Conservation (phyloP, 1,140 invertebrate species). For the Anastrepha ludens region DNA sequence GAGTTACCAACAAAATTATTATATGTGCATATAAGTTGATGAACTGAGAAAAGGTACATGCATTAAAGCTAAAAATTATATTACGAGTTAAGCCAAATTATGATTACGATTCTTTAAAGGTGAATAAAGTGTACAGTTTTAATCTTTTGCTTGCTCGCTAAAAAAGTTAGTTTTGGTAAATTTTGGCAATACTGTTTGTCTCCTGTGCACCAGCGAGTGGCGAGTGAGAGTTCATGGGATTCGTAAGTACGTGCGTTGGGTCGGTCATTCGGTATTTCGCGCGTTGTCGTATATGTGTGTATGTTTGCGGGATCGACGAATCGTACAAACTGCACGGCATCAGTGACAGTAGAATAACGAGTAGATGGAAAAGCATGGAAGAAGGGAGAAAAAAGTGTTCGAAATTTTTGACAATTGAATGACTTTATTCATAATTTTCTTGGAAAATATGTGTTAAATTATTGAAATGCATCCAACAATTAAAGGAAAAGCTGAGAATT, state of each 20-base stretch:
- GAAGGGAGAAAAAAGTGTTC: conserved; percentile 41
- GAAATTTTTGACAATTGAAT: conserved; percentile 17
- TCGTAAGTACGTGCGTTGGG: not conserved
- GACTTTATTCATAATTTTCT: not conserved
- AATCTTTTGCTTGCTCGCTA: not conserved
- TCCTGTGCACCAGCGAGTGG: not conserved
- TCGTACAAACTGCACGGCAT: conserved; percentile 53
- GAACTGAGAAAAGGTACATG: not conserved
- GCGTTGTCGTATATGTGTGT: not conserved
- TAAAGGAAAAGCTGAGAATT: not conserved
- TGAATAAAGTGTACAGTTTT: not conserved
- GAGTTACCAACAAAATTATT: not conserved
- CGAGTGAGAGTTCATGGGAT: conserved; percentile 30
- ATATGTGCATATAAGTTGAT: not conserved
- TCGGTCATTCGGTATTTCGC: conserved; percentile 8
- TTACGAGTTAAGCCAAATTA: not conserved
- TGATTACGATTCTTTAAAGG: no score
- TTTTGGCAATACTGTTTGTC: conserved; percentile 12
- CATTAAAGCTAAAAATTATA: no score
- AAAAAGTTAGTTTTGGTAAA: not conserved
- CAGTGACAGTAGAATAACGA: conserved; percentile 38
- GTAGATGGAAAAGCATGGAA: conserved; percentile 49
- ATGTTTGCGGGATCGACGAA: not conserved
- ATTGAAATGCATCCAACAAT: not conserved
- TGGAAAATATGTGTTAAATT: not conserved